Conservation (phyloP, 2,888 invertebrate species). For the Chrysolina oricalcia region DNA sequence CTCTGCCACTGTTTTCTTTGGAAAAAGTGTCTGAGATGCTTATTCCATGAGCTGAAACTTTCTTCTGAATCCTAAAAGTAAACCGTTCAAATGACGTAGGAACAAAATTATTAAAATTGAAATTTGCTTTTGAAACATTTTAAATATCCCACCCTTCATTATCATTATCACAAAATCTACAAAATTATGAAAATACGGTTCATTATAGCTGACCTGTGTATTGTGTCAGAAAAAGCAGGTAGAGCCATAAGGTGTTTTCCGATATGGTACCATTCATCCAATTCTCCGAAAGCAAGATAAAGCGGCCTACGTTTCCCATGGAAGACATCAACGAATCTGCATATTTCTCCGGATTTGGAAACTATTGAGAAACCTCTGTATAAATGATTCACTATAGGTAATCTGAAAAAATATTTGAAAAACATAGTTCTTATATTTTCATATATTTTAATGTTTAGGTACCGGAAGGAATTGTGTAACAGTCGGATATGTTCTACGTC, state of each 20-base stretch:
- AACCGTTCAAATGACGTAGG: too few species aligned
- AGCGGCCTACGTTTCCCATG: conserved; percentile 36
- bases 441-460: not conserved
- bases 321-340: conserved; percentile 44
- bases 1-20: not conserved
- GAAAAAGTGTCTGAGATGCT: conserved; percentile 45
- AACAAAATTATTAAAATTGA: too few species aligned
- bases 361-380: conserved; percentile 83
- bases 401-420: conserved; percentile 45
- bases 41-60: conserved; percentile 44
- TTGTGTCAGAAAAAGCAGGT: conserved; percentile 82
- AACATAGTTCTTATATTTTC: too few species aligned
- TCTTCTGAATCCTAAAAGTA: conserved; percentile 54
- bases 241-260: conserved; percentile 83
- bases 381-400: conserved; percentile 77
- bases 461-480: conserved; percentile 63
- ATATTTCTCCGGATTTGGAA: conserved; percentile 62
- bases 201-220: conserved; percentile 72
- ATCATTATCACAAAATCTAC: too few species aligned
- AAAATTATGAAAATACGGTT: too few species aligned
- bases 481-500: conserved; percentile 63
- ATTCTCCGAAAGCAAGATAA: conserved; percentile 78
- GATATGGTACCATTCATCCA: conserved; percentile 94
- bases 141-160: too few species aligned
- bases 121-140: too few species aligned